Evolutionary conservation across 2,888 invertebrate genomes (phyloP), one percentile per base, ranked within the genome.

Genomic region (Terebella lapidaria): DNA sequence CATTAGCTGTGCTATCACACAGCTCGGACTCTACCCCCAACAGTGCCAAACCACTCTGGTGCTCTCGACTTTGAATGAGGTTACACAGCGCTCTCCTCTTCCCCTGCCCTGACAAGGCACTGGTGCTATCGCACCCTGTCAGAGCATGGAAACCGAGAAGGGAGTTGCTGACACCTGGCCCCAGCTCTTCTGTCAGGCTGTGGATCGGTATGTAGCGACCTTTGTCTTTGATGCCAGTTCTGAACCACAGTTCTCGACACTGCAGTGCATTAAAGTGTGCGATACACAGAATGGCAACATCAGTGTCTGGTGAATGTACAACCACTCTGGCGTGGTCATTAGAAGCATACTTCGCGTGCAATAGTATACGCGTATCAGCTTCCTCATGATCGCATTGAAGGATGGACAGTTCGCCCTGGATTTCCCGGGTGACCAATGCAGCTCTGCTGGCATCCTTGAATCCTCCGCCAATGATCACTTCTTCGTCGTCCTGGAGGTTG

Each of bases 341-440:
- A 26, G 55, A 22, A 22, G 59, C 59, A 45, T 59, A 47, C 29
- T 45, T 26, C n/a, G 59, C 54, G 46, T 59, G 59, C 2, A 59
- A 25, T 15, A 59, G 30, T 3, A 59, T 22, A n/a, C 54, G 15
- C 15, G 59, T 59, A 25, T 59, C 59, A 4, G 55, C 59, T 27
- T 59, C 59, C 30, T 59, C 59, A 5, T 59, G 59, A 20, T 25
- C 35, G 24, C 28, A 56, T 20, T 3, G 2, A 26, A 59, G 51
- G 2, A 26, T 30, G 3, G 25, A 2, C 2, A 59, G 27, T 2
- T 42, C 25, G 26, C 22, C 22, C 18, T 10, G 5, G 18, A 18
- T 5, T 49, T 22, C 22, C 22, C 5, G 10, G 15, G 49, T 49
- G 18, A 49, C 15, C 22, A 10, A 10, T 5, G 5, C 10, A 18